Conservation (phyloP, 2,888 invertebrate genomes). For the Drosophila buzzatii region DNA sequence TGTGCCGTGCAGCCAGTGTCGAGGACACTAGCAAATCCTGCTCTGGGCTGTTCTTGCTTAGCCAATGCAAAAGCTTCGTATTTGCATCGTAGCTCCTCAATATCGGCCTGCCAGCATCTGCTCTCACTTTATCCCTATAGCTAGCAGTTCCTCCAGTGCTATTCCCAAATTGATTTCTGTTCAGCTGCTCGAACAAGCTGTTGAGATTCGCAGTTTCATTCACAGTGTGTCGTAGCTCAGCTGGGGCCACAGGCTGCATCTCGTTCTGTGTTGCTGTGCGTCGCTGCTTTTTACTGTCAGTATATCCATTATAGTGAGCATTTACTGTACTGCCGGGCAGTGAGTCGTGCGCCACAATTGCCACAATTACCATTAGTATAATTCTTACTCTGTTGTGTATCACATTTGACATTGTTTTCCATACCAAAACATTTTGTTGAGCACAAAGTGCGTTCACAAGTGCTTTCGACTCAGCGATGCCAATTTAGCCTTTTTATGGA, state of each 20-base stretch:
- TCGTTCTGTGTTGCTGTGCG: background rate
- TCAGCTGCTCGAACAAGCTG: conserved; percentile 23
- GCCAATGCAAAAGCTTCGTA: background rate
- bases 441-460: background rate
- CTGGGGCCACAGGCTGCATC: too few species aligned
- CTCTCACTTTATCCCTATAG: background rate
- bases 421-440: conserved; percentile 27
- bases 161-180: conserved; percentile 3
- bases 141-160: background rate
- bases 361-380: conserved; percentile 39
- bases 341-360: conserved; percentile 15
- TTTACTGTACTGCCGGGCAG: conserved; percentile 3
- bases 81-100: conserved; percentile 2
- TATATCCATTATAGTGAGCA: conserved; percentile 5
- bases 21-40: background rate
- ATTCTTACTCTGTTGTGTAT: conserved; percentile 21
- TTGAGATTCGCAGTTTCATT: conserved; percentile 9
- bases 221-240: background rate
- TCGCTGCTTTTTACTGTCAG: background rate
- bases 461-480: background rate
- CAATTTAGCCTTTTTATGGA: background rate
- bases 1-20: background rate
- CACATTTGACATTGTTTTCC: conserved; percentile 62
- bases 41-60: background rate
- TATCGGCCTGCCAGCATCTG: background rate